These are phyloP conservation scores for Pediacus dermestoides DNA, from an alignment of 2,888 invertebrate species.

Conservation along the genomic window DNA sequence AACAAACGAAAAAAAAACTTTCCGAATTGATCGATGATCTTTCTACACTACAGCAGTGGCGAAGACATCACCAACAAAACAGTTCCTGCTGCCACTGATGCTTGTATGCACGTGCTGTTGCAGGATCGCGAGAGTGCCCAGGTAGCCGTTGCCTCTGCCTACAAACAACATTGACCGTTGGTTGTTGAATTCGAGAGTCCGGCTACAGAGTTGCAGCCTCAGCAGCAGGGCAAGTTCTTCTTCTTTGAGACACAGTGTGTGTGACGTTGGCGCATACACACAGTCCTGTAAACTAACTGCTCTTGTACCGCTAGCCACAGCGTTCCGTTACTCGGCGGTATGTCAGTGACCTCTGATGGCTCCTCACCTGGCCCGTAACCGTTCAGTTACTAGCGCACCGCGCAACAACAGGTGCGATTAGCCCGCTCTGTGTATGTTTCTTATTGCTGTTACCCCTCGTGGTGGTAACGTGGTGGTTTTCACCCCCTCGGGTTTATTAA, in stretches of 20 bases:
- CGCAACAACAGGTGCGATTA: slow-evolving; percentile 48
- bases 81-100: no score
- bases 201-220: slow-evolving; percentile 14
- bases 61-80: no score
- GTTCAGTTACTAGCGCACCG: slow-evolving; percentile 48
- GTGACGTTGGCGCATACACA: slow-evolving; percentile 42
- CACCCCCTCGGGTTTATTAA: no score
- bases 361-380: slow-evolving; percentile 47
- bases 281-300: slow-evolving; percentile 51
- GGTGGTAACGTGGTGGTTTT: no score
- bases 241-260: slow-evolving; percentile 22
- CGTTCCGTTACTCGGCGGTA: slow-evolving; percentile 47
- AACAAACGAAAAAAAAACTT: no score
- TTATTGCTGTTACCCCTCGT: slow-evolving; percentile 10
- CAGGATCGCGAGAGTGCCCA: no score
- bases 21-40: no score
- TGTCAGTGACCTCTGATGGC: slow-evolving; percentile 49
- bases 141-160: no score
- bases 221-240: slow-evolving; percentile 16
- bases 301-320: slow-evolving; percentile 48
- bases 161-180: slow-evolving; percentile 8
- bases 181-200: not conserved
- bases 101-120: no score
- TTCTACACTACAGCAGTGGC: no score
- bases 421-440: slow-evolving; percentile 22